These are phyloP conservation scores for Lasioglossum figueresi DNA, from an alignment of 2,888 invertebrate species.

Conservation along the genomic window DNA sequence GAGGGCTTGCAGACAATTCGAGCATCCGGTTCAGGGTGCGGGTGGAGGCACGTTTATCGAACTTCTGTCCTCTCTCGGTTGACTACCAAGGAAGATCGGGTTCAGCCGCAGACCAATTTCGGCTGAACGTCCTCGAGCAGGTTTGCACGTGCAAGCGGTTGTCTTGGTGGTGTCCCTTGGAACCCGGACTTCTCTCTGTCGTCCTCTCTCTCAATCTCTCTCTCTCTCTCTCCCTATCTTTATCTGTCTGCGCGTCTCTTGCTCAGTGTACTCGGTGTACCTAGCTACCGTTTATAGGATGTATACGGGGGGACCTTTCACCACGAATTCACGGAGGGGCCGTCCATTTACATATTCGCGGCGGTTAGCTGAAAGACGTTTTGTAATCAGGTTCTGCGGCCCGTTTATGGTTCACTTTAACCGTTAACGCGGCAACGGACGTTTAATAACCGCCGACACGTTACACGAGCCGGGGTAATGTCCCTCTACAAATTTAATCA, in stretches of 20 bases:
- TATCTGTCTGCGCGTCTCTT: background rate
- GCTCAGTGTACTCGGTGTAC: conserved; percentile 10
- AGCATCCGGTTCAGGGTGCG: background rate
- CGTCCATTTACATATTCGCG: conserved; percentile 56
- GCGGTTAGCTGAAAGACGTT: conserved; percentile 49
- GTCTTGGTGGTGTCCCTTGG: conserved; percentile 63
- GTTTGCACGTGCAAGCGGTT: conserved; percentile 55
- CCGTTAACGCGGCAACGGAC: conserved; percentile 27
- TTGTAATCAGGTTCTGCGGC: conserved; percentile 49
- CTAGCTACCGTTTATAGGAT: conserved; percentile 51
- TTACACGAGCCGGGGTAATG: conserved; percentile 16
- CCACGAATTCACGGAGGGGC: conserved; percentile 47
- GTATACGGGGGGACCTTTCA: conserved; percentile 47
- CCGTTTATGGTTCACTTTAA: conserved; percentile 37
- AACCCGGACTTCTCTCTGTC: conserved; percentile 48
- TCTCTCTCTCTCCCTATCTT: background rate
- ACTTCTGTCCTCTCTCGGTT: conserved; percentile 16
- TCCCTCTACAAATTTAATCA: conserved; percentile 45
- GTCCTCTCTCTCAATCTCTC: background rate
- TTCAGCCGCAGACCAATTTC: conserved; percentile 66
- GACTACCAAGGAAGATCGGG: conserved; percentile 52
- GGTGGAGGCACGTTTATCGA: conserved; percentile 32
- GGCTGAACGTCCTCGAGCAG: conserved; percentile 55
- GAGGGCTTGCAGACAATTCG: conserved; percentile 1
- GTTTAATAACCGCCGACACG: conserved; percentile 43